Percentiles rank a stretch among this genome's conserved stretches.
These are phyloP conservation scores for Esox niger DNA, from an alignment of 2,113 vertebrate genomes.

Conservation along the genomic window DNA sequence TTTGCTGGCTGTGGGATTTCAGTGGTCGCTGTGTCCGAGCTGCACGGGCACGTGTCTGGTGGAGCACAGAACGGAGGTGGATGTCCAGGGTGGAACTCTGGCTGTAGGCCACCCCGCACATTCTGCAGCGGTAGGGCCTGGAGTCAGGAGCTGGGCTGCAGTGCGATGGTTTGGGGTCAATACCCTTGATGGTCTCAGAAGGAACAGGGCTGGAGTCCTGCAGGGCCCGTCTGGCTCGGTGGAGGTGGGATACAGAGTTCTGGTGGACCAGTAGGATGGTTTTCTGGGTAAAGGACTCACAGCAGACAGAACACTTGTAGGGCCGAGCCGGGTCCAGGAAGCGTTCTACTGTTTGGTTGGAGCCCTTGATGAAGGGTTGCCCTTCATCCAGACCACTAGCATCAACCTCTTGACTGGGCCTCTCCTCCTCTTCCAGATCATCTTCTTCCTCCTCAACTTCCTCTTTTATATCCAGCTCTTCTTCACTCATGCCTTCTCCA, in stretches of 20 bases:
- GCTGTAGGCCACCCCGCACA: slow-evolving; percentile 95
- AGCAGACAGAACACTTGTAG: slow-evolving; percentile 97
- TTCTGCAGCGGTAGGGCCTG: slow-evolving; percentile 93
- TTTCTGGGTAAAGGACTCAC: slow-evolving; percentile 98
- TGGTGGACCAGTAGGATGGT: slow-evolving; percentile 97
- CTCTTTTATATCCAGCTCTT: slow-evolving; percentile 49
- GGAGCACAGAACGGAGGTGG: slow-evolving; percentile 96
- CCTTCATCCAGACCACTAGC: slow-evolving; percentile 75
- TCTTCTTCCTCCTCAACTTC: slow-evolving; percentile 81
- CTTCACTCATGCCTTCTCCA: slow-evolving; percentile 73
- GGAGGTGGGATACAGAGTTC: slow-evolving; percentile 96
- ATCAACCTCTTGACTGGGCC: slow-evolving; percentile 83
- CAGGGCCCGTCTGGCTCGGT: slow-evolving; percentile 91
- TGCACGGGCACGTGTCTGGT: slow-evolving; percentile 95
- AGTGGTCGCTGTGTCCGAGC: slow-evolving; percentile 67
- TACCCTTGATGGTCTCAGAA: slow-evolving; percentile 83
- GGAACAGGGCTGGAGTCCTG: slow-evolving; percentile 84
- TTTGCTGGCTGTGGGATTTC: slow-evolving; percentile 76
- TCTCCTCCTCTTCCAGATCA: slow-evolving; percentile 77
- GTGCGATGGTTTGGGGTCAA: slow-evolving; percentile 94
- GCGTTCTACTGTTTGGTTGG: slow-evolving; percentile 95
- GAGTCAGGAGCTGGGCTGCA: slow-evolving; percentile 77
- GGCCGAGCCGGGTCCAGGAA: slow-evolving; percentile 95
- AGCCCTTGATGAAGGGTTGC: slow-evolving; percentile 82
- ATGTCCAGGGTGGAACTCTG: slow-evolving; percentile 98